These are phyloP conservation scores for Phalacrocorax brasilianus DNA, from an alignment of 2,113 vertebrate genomes.

Conservation along the genomic window DNA sequence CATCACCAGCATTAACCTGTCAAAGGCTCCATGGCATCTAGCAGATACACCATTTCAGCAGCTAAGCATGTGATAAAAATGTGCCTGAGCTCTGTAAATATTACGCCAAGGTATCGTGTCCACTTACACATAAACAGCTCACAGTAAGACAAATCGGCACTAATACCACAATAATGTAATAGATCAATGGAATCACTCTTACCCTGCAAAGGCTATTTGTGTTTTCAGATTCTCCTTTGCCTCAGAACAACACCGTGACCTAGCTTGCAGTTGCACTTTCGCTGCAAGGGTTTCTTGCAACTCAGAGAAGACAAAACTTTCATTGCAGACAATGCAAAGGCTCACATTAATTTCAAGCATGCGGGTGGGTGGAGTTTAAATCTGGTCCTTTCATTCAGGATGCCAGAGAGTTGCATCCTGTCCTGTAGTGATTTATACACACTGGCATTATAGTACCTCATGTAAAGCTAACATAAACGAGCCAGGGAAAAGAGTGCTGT, in stretches of 20 bases:
- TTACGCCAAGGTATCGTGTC: neutral
- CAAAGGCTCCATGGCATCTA: neutral
- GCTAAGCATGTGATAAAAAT: neutral
- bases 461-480: neutral
- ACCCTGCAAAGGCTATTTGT: neutral
- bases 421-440: neutral
- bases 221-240: neutral
- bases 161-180: neutral
- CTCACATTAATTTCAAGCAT: neutral
- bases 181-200: neutral
- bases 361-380: neutral
- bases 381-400: neutral
- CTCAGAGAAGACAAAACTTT: neutral
- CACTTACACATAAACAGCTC: neutral
- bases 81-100: neutral
- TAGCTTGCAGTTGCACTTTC: neutral
- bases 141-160: neutral
- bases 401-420: neutral
- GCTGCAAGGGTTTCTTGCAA: neutral
- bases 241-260: neutral
- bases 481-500: neutral
- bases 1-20: neutral
- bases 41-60: neutral
- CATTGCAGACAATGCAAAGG: neutral
- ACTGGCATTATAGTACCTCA: neutral